A percentile compares a stretch with the other conserved stretches of the same genome.
Conservation (phyloP, 2,797 vertebrate genomes). For the Enteromius viviparus region DNA sequence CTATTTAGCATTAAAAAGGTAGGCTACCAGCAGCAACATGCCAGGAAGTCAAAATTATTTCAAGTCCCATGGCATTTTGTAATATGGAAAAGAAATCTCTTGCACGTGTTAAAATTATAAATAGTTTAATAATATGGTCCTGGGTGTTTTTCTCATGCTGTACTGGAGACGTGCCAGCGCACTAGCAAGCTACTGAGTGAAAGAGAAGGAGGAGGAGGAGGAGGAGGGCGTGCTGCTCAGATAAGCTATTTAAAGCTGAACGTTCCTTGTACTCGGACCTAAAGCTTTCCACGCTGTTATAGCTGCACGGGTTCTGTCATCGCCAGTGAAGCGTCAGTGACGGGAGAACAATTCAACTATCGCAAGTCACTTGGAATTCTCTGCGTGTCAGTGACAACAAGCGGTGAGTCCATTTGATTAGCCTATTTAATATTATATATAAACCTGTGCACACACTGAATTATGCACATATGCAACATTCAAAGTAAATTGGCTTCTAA, state of each 20-base stretch:
- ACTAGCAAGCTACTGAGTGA: conserved; percentile 10
- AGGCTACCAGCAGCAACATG: neutral
- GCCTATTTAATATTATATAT: neutral
- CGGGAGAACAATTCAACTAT: neutral
- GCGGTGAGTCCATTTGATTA: neutral
- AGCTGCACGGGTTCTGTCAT: neutral
- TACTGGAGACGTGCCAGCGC: conserved; percentile 33
- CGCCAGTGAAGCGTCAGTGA: neutral
- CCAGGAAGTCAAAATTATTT: neutral
- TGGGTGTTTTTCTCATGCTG: conserved; percentile 28
- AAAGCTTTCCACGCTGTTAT: conserved; percentile 31
- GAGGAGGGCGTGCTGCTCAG: conserved; percentile 22
- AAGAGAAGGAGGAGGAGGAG: conserved; percentile 11
- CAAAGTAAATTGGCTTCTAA: neutral
- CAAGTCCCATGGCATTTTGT: neutral
- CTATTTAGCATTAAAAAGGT: neutral
- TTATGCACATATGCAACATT: neutral
- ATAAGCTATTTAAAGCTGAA: conserved; percentile 59
- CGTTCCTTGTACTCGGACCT: conserved; percentile 16
- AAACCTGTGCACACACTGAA: neutral
- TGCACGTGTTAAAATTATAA: too few relatives aligned
- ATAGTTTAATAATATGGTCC: neutral
- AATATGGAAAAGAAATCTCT: neutral
- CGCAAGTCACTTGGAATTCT: neutral
- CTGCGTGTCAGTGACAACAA: neutral